Conservation (phyloP, 2,888 invertebrate genomes). For the Acleris laterana region DNA sequence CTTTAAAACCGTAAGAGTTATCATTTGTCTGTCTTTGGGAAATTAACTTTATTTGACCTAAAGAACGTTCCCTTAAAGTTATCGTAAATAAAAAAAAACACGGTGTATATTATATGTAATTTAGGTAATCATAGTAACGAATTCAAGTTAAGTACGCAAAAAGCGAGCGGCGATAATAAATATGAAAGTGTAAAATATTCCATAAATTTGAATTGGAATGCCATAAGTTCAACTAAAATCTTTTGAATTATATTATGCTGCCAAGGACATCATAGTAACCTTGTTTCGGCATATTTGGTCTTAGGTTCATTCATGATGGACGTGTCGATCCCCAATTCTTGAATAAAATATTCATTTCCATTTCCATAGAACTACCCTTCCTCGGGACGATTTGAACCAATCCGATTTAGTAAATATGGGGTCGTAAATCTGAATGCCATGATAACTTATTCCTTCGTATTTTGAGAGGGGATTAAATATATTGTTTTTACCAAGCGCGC, state of each 20-base stretch:
- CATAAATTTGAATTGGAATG: constrained; percentile 15
- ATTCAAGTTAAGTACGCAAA: too few species aligned
- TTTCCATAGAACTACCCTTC: constrained; percentile 41
- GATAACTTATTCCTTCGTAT: constrained; percentile 7
- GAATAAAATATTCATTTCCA: constrained; percentile 48
- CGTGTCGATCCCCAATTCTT: constrained; percentile 42
- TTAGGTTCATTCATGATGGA: constrained; percentile 45
- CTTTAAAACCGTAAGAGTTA: too few species aligned
- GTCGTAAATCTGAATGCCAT: constrained; percentile 52
- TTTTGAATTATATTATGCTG: background rate
- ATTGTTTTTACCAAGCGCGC: too few species aligned
- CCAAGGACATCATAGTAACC: constrained; percentile 39
- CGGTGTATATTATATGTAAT: too few species aligned
- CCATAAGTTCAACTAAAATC: background rate
- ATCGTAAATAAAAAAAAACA: too few species aligned
- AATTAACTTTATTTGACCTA: too few species aligned
- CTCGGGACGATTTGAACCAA: constrained; percentile 41
- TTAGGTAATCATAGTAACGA: too few species aligned
- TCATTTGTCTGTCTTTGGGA: too few species aligned
- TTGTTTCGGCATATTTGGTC: constrained; percentile 45
- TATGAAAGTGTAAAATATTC: too few species aligned
- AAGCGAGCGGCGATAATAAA: too few species aligned
- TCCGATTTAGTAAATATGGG: constrained; percentile 51
- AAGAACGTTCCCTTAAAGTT: too few species aligned
- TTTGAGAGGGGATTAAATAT: constrained; percentile 2